Evolutionary conservation across 2,888 invertebrate genomes (phyloP).

Genomic region (Acanthococcus lagerstroemiae): DNA sequence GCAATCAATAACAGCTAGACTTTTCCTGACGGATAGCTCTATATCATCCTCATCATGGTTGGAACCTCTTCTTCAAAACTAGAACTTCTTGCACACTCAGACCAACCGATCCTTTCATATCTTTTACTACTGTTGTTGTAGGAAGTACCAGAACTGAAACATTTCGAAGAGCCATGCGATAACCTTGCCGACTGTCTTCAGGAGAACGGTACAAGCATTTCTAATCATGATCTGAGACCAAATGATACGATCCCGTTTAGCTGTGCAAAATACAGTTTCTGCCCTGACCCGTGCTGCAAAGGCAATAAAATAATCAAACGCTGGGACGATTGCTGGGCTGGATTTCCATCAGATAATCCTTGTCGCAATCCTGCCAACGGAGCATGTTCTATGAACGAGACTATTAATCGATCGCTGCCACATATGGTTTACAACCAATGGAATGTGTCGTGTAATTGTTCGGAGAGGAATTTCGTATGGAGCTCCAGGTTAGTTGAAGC

Average conservation of each 20-base stretch:
- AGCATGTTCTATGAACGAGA: slow-evolving; percentile 42
- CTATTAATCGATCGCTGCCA: slow-evolving; percentile 45
- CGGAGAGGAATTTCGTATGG: slow-evolving; percentile 47
- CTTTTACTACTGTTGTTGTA: too few relatives aligned
- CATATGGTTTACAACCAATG: slow-evolving; percentile 49
- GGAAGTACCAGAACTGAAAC: slow-evolving; percentile 5
- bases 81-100: too few relatives aligned
- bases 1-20: too few relatives aligned
- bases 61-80: too few relatives aligned
- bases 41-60: not conserved
- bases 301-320: slow-evolving; percentile 14
- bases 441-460: slow-evolving; percentile 53
- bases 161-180: slow-evolving; percentile 50
- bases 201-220: slow-evolving; percentile 40
- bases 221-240: slow-evolving; percentile 50
- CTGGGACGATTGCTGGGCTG: not conserved
- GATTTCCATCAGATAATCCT: not conserved
- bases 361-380: slow-evolving; percentile 36
- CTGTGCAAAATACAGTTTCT: slow-evolving; percentile 56
- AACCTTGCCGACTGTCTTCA: slow-evolving; percentile 52
- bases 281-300: slow-evolving; percentile 56
- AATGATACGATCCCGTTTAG: slow-evolving; percentile 47
- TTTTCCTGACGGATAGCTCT: not conserved
- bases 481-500: slow-evolving; percentile 46
- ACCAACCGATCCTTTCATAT: too few relatives aligned